Percentiles rank a stretch among this genome's conserved stretches.
These are phyloP conservation scores for Abrostola tripartita DNA, from an alignment of 2,888 invertebrate species.

Conservation along the genomic window DNA sequence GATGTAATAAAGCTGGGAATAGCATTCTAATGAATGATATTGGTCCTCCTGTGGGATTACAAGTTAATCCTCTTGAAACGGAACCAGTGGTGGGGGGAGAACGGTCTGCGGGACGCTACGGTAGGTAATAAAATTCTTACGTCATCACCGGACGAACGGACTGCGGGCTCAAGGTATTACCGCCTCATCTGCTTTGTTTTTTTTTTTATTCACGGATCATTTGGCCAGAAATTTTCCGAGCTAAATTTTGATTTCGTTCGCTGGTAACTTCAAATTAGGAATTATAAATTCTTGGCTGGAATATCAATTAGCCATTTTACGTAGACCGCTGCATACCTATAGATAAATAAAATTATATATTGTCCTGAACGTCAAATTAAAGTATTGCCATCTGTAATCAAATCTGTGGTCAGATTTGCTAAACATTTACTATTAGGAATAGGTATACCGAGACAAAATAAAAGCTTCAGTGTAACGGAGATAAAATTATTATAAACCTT, in stretches of 20 bases:
- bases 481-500: conserved; percentile 56
- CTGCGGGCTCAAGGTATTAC: conserved; percentile 72
- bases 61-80: conserved; percentile 86
- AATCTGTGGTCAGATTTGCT: not conserved
- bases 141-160: conserved; percentile 74
- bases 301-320: not conserved
- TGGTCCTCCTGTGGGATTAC: conserved; percentile 84
- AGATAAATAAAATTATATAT: too few relatives aligned
- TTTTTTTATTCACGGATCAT: conserved; percentile 65
- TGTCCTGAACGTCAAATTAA: not conserved
- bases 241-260: conserved; percentile 48
- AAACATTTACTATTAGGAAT: conserved; percentile 15
- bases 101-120: conserved; percentile 57
- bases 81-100: conserved; percentile 62
- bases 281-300: conserved; percentile 36
- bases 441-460: conserved; percentile 20
- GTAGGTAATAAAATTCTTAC: conserved; percentile 83
- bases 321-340: too few relatives aligned
- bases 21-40: conserved; percentile 86
- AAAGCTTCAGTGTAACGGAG: conserved; percentile 42
- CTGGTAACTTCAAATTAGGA: conserved; percentile 43
- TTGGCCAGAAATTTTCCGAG: conserved; percentile 60
- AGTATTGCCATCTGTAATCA: not conserved
- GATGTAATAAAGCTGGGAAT: conserved; percentile 81
- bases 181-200: conserved; percentile 72